phyloP scores from a whole-genome alignment of 2,888 invertebrate species.

The Mylabris sibirica region DNA sequence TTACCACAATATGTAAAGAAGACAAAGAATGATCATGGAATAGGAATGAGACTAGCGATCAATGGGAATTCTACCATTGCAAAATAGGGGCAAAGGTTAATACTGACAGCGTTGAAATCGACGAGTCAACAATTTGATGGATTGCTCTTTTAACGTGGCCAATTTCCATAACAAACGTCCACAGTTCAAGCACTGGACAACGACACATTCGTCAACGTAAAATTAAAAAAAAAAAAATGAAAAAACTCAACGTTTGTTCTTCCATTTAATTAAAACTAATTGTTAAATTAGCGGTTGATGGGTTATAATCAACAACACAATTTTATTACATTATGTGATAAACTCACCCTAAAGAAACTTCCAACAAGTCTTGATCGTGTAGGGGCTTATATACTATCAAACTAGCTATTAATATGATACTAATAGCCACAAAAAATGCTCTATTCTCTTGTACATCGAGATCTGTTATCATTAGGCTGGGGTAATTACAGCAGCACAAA shows the following conservation, averaged over 20 bases:
- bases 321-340: slow-evolving; percentile 10
- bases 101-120: slow-evolving; percentile 26
- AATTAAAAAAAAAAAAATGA: neutral
- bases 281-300: neutral
- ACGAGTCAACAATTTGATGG: slow-evolving; percentile 25
- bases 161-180: slow-evolving; percentile 34
- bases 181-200: slow-evolving; percentile 8
- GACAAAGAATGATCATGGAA: slow-evolving; percentile 40
- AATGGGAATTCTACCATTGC: slow-evolving; percentile 19
- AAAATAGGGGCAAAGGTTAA: slow-evolving; percentile 28
- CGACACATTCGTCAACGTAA: neutral
- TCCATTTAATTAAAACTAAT: neutral
- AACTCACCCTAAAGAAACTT: neutral
- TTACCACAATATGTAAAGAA: slow-evolving; percentile 44
- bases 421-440: slow-evolving; percentile 26
- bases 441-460: slow-evolving; percentile 13
- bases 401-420: slow-evolving; percentile 26
- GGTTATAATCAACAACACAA: neutral
- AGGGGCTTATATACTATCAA: slow-evolving; percentile 15
- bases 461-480: slow-evolving; percentile 21
- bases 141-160: slow-evolving; percentile 30
- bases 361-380: neutral
- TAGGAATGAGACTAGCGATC: slow-evolving; percentile 37
- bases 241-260: too few relatives aligned
- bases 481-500: slow-evolving; percentile 18